Evolutionary conservation across 2,797 vertebrate genomes (phyloP), one percentile per base, ranked within the genome.

Genomic region (Molothrus aeneus): DNA sequence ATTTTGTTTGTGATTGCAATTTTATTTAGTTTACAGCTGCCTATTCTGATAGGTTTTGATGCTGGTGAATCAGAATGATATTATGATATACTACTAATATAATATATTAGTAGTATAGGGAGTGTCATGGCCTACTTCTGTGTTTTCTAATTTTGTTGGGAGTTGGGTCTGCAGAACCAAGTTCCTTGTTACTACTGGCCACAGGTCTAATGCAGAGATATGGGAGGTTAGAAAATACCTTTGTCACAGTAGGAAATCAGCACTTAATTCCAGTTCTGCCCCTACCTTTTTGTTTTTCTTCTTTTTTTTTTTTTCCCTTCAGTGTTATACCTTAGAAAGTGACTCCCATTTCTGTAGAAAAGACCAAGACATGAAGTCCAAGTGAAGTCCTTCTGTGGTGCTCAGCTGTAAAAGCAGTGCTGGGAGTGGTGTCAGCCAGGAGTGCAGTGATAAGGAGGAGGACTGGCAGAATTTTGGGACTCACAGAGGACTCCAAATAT

Each of bases 391-490:
- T 59, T 47, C 19, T 2, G 17, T 24, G 32, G 22, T 68, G 34
- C 74, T 81, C 45, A 50, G 50, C 38, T 75, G 17, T 16, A 14
- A 25, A 29, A 82, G 28, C 3, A 28, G 12, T 1, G 10, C 17
- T 0, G 1, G 38, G 45, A 57, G 13, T 4, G 48, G 9, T 28
- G 17, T 2, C 50, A n/a, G 2, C 6, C 56, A 32, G 15, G 36
- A 25, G 7, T 3, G 29, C 10, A 31, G 36, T 1, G 14, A 5
- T 38, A 17, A 53, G 21, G 18, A 54, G 29, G 28, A 43, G 21
- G 12, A 32, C 21, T 29, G 1, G 15, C 10, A 68, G 72, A 32
- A 53, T 61, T 71, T 40, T 15, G 54, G 24, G 45, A 54, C 31
- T 63, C 24, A 13, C 1, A 17, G 48, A 64, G n/a, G 6, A 38